Conservation (phyloP, 2,797 vertebrate genomes). For the Scolopax bukidnonensis region DNA sequence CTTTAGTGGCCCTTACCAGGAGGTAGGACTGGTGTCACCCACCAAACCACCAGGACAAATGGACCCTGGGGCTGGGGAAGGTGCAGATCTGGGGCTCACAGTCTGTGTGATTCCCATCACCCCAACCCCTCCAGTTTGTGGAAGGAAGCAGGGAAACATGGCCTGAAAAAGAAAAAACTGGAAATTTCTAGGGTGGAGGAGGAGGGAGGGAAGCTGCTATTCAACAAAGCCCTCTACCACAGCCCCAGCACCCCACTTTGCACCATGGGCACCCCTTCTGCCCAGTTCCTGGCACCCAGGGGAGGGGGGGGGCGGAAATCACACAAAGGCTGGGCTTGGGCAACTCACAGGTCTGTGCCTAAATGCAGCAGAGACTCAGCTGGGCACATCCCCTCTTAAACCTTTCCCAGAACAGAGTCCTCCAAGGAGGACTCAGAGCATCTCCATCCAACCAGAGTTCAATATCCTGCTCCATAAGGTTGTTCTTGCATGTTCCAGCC, state of each 20-base stretch:
- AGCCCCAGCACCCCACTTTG: background rate
- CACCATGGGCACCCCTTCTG: background rate
- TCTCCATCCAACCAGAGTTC: accelerated
- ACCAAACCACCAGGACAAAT: accelerated
- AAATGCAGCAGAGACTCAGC: too few species aligned
- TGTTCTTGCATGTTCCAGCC: background rate
- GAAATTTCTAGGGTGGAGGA: background rate
- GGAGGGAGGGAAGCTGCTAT: background rate
- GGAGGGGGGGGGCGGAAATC: background rate
- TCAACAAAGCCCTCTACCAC: background rate
- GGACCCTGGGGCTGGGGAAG: background rate
- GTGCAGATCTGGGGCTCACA: accelerated
- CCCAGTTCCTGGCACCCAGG: background rate
- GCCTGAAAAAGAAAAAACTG: accelerated
- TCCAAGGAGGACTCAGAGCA: accelerated
- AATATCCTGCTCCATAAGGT: background rate
- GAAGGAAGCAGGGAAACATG: accelerated
- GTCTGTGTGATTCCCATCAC: accelerated
- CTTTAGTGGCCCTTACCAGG: accelerated
- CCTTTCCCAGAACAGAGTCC: background rate
- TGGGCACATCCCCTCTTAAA: background rate
- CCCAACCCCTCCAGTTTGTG: background rate
- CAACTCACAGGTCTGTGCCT: accelerated
- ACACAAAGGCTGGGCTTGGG: too few species aligned
- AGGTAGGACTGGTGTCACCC: background rate